Conservation (phyloP, 1,140 invertebrate species). For the Pentalonia nigronervosa region DNA sequence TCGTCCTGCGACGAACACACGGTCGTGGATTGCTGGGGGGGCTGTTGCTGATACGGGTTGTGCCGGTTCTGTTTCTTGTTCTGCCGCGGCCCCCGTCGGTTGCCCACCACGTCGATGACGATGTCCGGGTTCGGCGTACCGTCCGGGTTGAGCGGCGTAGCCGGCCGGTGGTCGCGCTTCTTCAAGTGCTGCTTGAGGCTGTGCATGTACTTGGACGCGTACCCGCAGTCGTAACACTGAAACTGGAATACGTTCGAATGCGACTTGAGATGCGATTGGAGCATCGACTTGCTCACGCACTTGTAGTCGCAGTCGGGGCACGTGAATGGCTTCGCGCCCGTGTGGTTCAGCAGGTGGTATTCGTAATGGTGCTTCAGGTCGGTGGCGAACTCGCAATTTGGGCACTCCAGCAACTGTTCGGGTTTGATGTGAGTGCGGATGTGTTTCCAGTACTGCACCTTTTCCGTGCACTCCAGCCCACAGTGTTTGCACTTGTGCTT, state of each 20-base stretch:
- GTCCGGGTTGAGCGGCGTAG: conserved; percentile 85
- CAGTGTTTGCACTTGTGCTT: conserved; percentile 84
- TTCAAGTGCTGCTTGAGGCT: conserved; percentile 93
- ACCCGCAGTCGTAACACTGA: conserved; percentile 92
- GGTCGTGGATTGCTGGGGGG: not conserved
- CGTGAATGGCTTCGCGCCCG: conserved; percentile 95
- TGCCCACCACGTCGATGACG: conserved; percentile 91
- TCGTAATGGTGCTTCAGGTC: conserved; percentile 99
- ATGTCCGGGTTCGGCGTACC: conserved; percentile 85
- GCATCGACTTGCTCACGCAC: conserved; percentile 99
- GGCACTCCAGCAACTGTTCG: conserved; percentile 90
- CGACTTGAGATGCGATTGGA: conserved; percentile 97
- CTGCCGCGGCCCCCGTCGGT: conserved; percentile 82
- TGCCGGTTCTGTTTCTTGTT: conserved; percentile 64
- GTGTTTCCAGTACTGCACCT: conserved; percentile 94
- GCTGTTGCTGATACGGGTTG: conserved; percentile 49
- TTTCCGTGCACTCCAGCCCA: conserved; percentile 81
- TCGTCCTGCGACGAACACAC: conserved; percentile 13
- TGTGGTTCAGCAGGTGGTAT: conserved; percentile 95
- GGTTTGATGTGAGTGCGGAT: conserved; percentile 86
- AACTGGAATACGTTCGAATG: conserved; percentile 98
- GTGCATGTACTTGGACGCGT: conserved; percentile 98
- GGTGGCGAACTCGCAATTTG: conserved; percentile 94
- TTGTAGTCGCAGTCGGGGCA: conserved; percentile 90
- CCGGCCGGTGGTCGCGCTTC: conserved; percentile 86